These are phyloP conservation scores for Lutraria rhynchaena DNA, from an alignment of 1,140 invertebrate genomes.

Conservation along the genomic window DNA sequence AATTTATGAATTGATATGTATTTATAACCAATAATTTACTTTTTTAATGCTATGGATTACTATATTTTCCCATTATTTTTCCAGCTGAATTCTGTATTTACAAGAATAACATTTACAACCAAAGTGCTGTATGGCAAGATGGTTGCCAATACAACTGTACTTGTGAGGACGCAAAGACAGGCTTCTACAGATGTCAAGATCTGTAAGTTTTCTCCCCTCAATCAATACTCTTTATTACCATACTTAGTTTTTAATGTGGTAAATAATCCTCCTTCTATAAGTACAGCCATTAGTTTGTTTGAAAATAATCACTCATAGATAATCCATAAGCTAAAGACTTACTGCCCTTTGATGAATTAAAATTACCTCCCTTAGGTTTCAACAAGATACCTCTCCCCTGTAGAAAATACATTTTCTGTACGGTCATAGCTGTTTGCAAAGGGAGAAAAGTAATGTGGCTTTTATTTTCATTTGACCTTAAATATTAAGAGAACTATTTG, in stretches of 20 bases:
- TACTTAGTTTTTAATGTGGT: neutral
- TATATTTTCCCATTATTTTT: neutral
- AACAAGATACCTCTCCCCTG: too few species aligned
- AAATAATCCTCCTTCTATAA: neutral
- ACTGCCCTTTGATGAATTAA: too few species aligned
- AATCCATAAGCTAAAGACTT: neutral
- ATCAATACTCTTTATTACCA: too few species aligned
- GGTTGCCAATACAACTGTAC: constrained; percentile 58
- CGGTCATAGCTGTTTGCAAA: too few species aligned
- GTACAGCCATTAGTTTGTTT: neutral
- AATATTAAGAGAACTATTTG: too few species aligned
- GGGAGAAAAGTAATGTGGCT: too few species aligned
- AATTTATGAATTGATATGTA: too few species aligned
- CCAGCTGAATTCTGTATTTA: constrained; percentile 45
- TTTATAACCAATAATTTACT: too few species aligned
- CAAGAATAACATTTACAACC: constrained; percentile 42
- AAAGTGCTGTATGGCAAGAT: constrained; percentile 49
- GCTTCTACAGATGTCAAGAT: constrained; percentile 66
- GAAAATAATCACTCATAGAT: neutral
- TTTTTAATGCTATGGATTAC: too few species aligned
- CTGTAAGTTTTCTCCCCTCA: constrained; percentile 18
- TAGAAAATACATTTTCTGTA: too few species aligned
- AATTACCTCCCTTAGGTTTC: too few species aligned
- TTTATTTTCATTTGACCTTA: too few species aligned
- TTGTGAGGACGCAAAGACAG: constrained; percentile 47